These are phyloP conservation scores for Cyanistes caeruleus DNA, from an alignment of 2,113 vertebrate genomes.

Conservation along the genomic window DNA sequence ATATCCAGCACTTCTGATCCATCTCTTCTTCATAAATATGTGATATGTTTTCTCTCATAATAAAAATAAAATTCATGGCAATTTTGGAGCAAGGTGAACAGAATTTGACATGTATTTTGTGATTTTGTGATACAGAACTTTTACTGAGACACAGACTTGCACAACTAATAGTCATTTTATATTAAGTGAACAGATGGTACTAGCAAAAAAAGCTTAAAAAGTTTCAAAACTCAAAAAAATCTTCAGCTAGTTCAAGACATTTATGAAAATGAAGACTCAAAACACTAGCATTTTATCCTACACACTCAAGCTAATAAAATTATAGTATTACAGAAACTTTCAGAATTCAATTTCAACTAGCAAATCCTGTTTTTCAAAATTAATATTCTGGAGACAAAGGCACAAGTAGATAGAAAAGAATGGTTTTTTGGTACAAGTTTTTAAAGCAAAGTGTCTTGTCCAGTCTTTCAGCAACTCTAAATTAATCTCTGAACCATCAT, in stretches of 20 bases:
- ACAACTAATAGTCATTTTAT: background rate
- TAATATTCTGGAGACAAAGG: background rate
- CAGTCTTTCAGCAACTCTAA: background rate
- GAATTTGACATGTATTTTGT: background rate
- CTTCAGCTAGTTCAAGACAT: background rate
- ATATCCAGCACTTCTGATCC: background rate
- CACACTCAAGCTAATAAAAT: background rate
- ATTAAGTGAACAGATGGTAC: background rate
- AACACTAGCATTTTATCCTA: background rate
- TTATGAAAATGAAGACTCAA: background rate
- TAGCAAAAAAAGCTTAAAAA: background rate
- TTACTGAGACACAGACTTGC: background rate
- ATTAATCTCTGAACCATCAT: slow-evolving; percentile 59
- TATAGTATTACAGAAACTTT: background rate
- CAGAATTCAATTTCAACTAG: background rate
- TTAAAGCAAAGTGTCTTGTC: background rate
- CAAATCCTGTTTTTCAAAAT: background rate
- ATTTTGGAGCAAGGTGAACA: background rate
- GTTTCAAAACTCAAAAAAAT: background rate
- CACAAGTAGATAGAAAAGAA: background rate
- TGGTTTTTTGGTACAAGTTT: background rate
- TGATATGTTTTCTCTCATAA: background rate
- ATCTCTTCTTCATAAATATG: background rate
- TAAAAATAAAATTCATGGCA: background rate
- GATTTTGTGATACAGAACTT: background rate